These are phyloP conservation scores for Mercenaria mercenaria DNA, from an alignment of 1,140 invertebrate genomes.

Conservation along the genomic window DNA sequence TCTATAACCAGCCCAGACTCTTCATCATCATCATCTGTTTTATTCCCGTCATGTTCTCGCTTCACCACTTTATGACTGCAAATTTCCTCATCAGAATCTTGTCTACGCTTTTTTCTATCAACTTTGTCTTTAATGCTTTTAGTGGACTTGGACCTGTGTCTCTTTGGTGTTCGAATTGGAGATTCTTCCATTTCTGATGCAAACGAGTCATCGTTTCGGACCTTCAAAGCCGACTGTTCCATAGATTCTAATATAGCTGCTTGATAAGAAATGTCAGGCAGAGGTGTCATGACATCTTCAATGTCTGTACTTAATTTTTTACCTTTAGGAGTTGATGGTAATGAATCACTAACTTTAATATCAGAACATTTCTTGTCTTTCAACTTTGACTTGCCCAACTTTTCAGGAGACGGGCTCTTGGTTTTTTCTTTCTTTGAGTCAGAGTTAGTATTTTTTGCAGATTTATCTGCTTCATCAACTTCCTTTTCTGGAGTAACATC, in stretches of 20 bases:
- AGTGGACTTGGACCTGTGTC: neutral
- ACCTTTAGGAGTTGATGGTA: conserved; percentile 9
- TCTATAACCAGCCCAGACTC: conserved; percentile 35
- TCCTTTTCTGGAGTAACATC: conserved; percentile 16
- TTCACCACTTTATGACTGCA: neutral
- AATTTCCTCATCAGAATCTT: neutral
- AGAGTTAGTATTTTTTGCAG: neutral
- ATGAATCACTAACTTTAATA: neutral
- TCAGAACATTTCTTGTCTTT: neutral
- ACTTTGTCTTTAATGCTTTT: neutral
- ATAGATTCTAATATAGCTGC: conserved; percentile 57
- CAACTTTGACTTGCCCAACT: neutral
- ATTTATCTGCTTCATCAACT: neutral
- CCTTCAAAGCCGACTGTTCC: conserved; percentile 54
- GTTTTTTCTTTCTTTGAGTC: neutral
- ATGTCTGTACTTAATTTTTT: neutral
- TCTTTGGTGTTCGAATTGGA: conserved; percentile 1
- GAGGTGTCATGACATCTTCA: conserved; percentile 45
- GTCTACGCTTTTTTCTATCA: neutral
- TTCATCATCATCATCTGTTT: conserved; percentile 47
- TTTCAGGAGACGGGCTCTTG: neutral
- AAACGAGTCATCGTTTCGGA: conserved; percentile 38
- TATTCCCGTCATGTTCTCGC: neutral
- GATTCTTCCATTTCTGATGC: conserved; percentile 19
- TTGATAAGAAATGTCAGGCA: conserved; percentile 49